A percentile compares a stretch with the other conserved stretches of the same genome.
Evolutionary conservation across 2,797 vertebrate species (phyloP).

Genomic region (Mastacembelus armatus): DNA sequence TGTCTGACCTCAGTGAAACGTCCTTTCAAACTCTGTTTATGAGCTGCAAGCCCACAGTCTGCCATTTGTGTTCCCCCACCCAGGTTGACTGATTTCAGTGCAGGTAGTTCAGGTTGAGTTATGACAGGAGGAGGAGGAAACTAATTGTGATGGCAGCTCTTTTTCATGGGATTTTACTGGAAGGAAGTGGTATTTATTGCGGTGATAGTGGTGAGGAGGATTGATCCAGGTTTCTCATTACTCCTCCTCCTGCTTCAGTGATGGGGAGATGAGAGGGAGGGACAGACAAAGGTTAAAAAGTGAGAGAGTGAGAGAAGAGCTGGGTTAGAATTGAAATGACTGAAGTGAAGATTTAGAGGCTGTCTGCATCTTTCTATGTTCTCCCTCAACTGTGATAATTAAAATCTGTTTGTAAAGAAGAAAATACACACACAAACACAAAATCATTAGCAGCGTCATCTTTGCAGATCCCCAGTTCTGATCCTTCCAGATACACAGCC

Average conservation of each 20-base stretch:
- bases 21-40: slow-evolving; percentile 12
- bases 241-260: slow-evolving; percentile 19
- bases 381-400: too few relatives aligned
- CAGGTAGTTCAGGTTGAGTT: slow-evolving; percentile 30
- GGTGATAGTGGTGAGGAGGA: slow-evolving; percentile 9
- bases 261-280: slow-evolving; percentile 17
- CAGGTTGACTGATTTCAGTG: slow-evolving; percentile 27
- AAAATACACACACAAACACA: too few relatives aligned
- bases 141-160: slow-evolving; percentile 12
- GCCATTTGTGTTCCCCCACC: slow-evolving; percentile 6
- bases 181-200: slow-evolving; percentile 4
- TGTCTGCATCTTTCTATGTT: too few relatives aligned
- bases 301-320: neutral
- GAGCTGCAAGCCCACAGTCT: neutral
- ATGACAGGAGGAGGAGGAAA: slow-evolving; percentile 18
- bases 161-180: slow-evolving; percentile 10
- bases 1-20: slow-evolving; percentile 10
- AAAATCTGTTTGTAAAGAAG: too few relatives aligned
- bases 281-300: slow-evolving; percentile 1
- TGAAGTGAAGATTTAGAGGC: slow-evolving; percentile 10
- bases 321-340: slow-evolving; percentile 15
- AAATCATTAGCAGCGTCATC: too few relatives aligned
- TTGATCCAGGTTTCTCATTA: slow-evolving; percentile 32
- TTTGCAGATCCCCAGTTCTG: too few relatives aligned
- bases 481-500: too few relatives aligned